These are phyloP conservation scores for Panthera leo DNA, from an alignment of 2,113 vertebrate genomes.

Conservation along the genomic window DNA sequence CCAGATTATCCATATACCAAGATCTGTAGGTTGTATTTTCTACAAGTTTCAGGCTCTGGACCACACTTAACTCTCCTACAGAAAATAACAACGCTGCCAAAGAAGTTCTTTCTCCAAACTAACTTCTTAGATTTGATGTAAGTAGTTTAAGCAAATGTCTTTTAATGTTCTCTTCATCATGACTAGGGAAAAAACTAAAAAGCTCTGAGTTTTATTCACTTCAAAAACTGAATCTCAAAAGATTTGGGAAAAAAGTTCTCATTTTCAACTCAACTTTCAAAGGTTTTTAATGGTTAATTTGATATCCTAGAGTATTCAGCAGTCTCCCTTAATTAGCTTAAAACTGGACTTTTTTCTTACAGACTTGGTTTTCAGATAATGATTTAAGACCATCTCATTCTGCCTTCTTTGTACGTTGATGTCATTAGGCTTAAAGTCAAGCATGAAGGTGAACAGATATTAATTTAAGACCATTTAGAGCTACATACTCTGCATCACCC, in stretches of 20 bases:
- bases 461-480: conserved; percentile 60
- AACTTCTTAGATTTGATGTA: conserved; percentile 8
- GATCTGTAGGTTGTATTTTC: not conserved
- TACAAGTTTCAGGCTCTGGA: not conserved
- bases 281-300: conserved; percentile 72
- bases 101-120: conserved; percentile 36
- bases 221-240: conserved; percentile 71
- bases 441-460: conserved; percentile 63
- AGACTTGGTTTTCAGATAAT: conserved; percentile 54
- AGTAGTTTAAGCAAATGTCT: conserved; percentile 59
- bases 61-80: not conserved
- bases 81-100: conserved; percentile 45
- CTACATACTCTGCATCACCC: not conserved
- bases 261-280: conserved; percentile 71
- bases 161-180: conserved; percentile 60
- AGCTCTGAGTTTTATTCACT: conserved; percentile 52
- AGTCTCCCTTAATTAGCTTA: conserved; percentile 68
- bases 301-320: conserved; percentile 57
- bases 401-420: not conserved
- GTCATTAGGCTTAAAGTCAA: conserved; percentile 65
- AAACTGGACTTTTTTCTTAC: conserved; percentile 56
- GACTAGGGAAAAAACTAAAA: not conserved
- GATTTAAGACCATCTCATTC: conserved; percentile 61
- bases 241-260: conserved; percentile 45
- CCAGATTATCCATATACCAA: not conserved